These are phyloP conservation scores for silkworm (Bombyx mori) DNA, from an alignment of 1,140 invertebrate species.

Conservation along the genomic window DNA sequence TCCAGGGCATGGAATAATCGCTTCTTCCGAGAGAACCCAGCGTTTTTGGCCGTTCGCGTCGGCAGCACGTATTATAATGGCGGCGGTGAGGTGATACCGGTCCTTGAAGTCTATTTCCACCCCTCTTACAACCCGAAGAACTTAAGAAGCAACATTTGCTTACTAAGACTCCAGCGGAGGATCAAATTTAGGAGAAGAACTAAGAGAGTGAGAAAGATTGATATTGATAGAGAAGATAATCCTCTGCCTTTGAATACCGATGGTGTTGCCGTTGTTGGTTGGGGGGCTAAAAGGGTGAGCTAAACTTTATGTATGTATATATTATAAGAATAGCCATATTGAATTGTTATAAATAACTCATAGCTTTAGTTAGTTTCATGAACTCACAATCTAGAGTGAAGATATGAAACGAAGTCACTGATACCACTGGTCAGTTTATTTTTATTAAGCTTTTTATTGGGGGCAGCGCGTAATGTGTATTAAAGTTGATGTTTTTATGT, in stretches of 20 bases:
- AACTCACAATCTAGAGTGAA: no score
- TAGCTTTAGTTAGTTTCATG: no score
- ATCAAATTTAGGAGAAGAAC: conserved; percentile 23
- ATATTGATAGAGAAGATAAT: conserved; percentile 29
- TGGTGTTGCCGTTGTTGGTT: conserved; percentile 46
- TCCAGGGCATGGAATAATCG: conserved; percentile 51
- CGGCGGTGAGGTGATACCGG: conserved; percentile 39
- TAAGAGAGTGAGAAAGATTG: conserved; percentile 41
- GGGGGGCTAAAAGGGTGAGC: conserved; percentile 49
- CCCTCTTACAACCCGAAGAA: conserved; percentile 41
- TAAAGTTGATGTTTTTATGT: no score
- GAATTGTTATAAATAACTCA: no score
- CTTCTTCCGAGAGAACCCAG: conserved; percentile 51
- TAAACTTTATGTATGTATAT: no score
- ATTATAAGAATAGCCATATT: no score
- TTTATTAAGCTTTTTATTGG: no score
- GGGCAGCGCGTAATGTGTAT: no score
- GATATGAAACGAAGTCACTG: no score
- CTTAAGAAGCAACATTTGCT: conserved; percentile 37
- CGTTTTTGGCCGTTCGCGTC: conserved; percentile 41
- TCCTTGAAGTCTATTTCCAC: conserved; percentile 45
- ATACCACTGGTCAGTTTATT: no score
- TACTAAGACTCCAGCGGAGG: conserved; percentile 13
- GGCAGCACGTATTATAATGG: conserved; percentile 37
- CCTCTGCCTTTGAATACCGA: conserved; percentile 25